phyloP scores from a whole-genome alignment of 2,888 invertebrate species.

The Hofmannophila pseudospretella region DNA sequence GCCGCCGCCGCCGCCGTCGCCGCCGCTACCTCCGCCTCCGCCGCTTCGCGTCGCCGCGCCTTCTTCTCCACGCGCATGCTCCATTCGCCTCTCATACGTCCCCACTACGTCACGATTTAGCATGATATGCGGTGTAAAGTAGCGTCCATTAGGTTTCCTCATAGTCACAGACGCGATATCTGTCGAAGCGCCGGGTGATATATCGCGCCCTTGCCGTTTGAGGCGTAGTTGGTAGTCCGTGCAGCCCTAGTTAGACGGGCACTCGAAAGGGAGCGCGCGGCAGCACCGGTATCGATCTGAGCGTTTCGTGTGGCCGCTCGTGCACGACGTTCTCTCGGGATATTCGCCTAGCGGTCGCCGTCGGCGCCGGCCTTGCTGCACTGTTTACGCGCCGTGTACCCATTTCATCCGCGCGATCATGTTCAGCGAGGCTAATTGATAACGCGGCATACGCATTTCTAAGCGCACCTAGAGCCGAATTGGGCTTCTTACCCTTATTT shows the following conservation, averaged over 20 bases:
- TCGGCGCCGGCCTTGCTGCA: constrained; percentile 71
- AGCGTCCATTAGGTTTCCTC: constrained; percentile 38
- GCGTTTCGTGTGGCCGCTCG: constrained; percentile 59
- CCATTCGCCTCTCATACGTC: constrained; percentile 47
- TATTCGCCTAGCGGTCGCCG: constrained; percentile 70
- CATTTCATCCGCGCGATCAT: constrained; percentile 63
- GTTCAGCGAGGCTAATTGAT: constrained; percentile 61
- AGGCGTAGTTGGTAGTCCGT: constrained; percentile 28
- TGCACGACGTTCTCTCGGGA: constrained; percentile 67
- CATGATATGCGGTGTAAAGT: constrained; percentile 52
- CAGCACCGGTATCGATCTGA: constrained; percentile 66
- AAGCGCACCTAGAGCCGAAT: constrained; percentile 35
- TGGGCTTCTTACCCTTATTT: constrained; percentile 28
- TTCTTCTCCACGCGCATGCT: constrained; percentile 61
- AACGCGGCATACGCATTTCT: constrained; percentile 48
- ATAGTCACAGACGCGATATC: neutral
- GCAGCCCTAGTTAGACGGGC: constrained; percentile 40
- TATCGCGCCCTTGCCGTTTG: constrained; percentile 21
- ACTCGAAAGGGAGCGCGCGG: constrained; percentile 61
- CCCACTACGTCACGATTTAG: constrained; percentile 59
- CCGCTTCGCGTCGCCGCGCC: constrained; percentile 59
- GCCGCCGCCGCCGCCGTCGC: constrained; percentile 46
- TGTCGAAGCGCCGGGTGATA: neutral
- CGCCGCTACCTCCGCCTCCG: constrained; percentile 47
- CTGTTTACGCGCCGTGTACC: constrained; percentile 64